Evolutionary conservation across 2,113 vertebrate species (phyloP), one percentile per base, ranked within the genome.

Genomic region (Tragelaphus scriptus): DNA sequence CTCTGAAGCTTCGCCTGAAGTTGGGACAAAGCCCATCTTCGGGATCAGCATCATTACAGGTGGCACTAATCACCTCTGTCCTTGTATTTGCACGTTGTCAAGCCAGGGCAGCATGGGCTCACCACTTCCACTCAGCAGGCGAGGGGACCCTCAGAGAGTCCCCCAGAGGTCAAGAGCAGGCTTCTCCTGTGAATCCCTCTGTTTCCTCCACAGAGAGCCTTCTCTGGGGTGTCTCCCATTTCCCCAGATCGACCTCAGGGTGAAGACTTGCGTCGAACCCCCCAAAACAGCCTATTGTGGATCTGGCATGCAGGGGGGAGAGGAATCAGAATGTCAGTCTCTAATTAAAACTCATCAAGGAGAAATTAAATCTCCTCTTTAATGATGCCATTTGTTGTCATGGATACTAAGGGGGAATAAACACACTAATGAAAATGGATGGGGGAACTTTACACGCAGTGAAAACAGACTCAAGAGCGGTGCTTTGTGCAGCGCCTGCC

Each of bases 301-400:
- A 12, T n/a, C 6, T 25, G 10, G 47, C 49, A 8, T 6, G 40
- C 1, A 3, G 25, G 2, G 19, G 23, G 4, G 49, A 79, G 75
- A 53, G 44, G 49, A 79, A 59, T 26, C n/a, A 47, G 86, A 65
- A 49, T 21, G 49, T 51, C 89, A 75, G 49, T 36, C 47, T n/a
- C 92, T 97, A 65, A 97, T 88, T 91, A 97, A 95, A 95, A 96
- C 88, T 92, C 86, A 87, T 89, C 68, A 86, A 92, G 90, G 94
- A 90, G 65, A 94, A 95, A 96, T 85, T 90, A 68, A 95, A 75
- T 93, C 77, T 68, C 79, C 32, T 25, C 91, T 77, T 63, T 94
- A 96, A 93, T 59, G 88, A 88, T 36, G 88, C 87, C 88, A 85
- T 90, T 96, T 96, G 92, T 95, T 17, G 95, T 81, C 98, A 94